phyloP scores from a whole-genome alignment of 1,140 invertebrate species.

The Cydia amplana region DNA sequence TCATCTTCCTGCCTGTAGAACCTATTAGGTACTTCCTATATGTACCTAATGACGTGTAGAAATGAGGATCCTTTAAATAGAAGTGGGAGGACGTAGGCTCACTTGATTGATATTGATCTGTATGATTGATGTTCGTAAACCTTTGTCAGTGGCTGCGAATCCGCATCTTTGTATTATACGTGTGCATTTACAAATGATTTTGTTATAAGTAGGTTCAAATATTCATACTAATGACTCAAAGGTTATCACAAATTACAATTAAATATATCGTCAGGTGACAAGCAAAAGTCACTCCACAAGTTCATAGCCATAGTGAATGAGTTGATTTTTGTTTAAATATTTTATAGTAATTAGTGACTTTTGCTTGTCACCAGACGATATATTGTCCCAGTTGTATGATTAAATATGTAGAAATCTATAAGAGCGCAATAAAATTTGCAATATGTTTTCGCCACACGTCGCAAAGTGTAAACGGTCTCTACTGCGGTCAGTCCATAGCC shows the following conservation, averaged over 20 bases:
- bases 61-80: constrained; percentile 2
- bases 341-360: too few species aligned
- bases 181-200: background rate
- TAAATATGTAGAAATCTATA: background rate
- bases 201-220: background rate
- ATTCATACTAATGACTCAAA: too few species aligned
- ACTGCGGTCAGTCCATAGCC: constrained; percentile 42
- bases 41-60: background rate
- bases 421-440: constrained; percentile 17
- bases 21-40: too few species aligned
- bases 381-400: background rate
- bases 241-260: background rate
- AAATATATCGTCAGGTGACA: too few species aligned
- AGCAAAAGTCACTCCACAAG: too few species aligned
- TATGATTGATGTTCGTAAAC: constrained; percentile 5
- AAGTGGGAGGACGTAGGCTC: background rate
- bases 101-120: background rate
- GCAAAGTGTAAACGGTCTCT: constrained; percentile 49
- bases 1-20: too few species aligned
- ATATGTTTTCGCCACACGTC: constrained; percentile 27
- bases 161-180: background rate
- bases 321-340: too few species aligned
- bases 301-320: too few species aligned
- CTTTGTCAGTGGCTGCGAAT: background rate
- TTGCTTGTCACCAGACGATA: too few species aligned